phyloP scores from a whole-genome alignment of 2,797 vertebrate genomes.

The Austrolebias charrua region DNA sequence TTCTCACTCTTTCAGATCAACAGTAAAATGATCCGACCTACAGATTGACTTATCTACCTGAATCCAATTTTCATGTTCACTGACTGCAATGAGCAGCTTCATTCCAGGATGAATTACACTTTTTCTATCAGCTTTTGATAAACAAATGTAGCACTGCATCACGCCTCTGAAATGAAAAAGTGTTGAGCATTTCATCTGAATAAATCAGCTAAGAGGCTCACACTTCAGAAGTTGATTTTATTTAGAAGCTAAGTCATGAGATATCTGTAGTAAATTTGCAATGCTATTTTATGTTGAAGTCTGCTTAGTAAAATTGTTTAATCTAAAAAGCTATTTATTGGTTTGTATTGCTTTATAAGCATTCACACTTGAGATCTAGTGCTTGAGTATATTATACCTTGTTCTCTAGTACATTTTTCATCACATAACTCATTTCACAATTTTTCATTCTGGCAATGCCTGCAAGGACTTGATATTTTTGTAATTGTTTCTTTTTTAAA shows the following conservation, averaged over 20 bases:
- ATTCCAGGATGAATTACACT: conserved; percentile 78
- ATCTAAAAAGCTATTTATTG: background rate
- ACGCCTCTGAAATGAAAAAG: conserved; percentile 56
- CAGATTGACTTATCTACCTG: conserved; percentile 83
- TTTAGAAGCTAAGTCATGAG: conserved; percentile 45
- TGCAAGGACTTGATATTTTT: too few relatives aligned
- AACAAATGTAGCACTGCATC: conserved; percentile 75
- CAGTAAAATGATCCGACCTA: conserved; percentile 75
- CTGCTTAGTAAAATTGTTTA: conserved; percentile 30
- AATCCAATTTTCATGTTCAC: conserved; percentile 84
- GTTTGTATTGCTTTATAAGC: too few relatives aligned
- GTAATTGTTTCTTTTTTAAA: too few relatives aligned
- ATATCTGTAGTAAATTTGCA: conserved; percentile 26
- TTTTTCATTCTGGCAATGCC: too few relatives aligned
- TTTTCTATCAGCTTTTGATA: conserved; percentile 80
- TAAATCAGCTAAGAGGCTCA: conserved; percentile 63
- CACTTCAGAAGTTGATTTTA: conserved; percentile 35
- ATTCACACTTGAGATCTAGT: too few relatives aligned
- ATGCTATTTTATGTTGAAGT: conserved; percentile 35
- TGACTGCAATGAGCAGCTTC: conserved; percentile 78
- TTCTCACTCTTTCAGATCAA: conserved; percentile 68
- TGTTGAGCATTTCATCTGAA: conserved; percentile 61
- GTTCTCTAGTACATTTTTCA: too few relatives aligned
- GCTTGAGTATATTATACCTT: too few relatives aligned
- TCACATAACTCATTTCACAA: too few relatives aligned